A percentile compares a stretch with the other conserved stretches of the same genome.
These are phyloP conservation scores for Nerophis ophidion DNA, from an alignment of 2,113 vertebrate genomes.

Conservation along the genomic window DNA sequence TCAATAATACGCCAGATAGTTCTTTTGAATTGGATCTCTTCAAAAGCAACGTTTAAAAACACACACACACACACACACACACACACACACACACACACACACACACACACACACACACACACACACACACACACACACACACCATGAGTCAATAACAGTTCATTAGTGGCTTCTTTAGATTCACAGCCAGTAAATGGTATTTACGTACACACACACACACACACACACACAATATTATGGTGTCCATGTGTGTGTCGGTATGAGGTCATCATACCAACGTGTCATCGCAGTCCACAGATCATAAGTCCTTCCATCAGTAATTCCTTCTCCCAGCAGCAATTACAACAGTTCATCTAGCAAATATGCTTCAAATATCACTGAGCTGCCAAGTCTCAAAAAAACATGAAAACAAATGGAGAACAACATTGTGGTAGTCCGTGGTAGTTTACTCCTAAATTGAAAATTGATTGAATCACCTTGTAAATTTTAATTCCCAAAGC, in stretches of 20 bases:
- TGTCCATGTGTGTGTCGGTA: constrained; percentile 51
- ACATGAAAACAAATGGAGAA: no score
- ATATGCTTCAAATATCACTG: no score
- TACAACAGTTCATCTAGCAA: no score
- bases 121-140: constrained; percentile 11
- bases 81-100: no score
- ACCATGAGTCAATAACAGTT: constrained; percentile 10
- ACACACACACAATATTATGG: constrained; percentile 29
- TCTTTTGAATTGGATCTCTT: constrained; percentile 26
- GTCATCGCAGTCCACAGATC: constrained; percentile 31
- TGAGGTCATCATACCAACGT: constrained; percentile 49
- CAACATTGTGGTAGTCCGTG: no score
- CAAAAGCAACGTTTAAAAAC: constrained; percentile 14
- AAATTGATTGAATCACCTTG: no score
- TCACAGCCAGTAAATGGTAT: constrained; percentile 43
- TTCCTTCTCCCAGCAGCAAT: no score
- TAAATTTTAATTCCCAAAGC: no score
- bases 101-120: background rate
- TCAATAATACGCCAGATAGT: constrained; percentile 16
- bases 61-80: no score
- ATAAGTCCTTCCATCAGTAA: constrained; percentile 2
- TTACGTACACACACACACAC: constrained; percentile 10
- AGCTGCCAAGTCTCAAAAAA: no score
- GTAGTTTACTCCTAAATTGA: no score
- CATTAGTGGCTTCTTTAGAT: constrained; percentile 41